Evolutionary conservation across 1,140 invertebrate genomes (phyloP).

Genomic region (Drosophila trapezifrons): DNA sequence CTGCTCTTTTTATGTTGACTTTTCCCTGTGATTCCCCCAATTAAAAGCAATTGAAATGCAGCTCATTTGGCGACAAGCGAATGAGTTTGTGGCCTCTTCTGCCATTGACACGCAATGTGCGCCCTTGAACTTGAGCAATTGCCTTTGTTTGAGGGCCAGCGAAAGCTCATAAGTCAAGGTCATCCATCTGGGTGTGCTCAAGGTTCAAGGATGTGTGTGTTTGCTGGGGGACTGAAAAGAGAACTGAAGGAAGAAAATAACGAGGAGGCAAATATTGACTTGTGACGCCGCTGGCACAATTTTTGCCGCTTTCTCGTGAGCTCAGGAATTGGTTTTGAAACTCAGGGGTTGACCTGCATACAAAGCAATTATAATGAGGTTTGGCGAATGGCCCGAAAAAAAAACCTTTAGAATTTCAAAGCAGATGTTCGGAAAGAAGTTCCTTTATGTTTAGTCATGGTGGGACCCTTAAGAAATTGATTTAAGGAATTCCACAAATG

Average conservation of each 20-base stretch:
- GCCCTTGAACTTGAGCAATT: conserved; percentile 51
- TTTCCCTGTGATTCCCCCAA: conserved; percentile 9
- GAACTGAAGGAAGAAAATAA: not conserved
- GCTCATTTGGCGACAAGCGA: conserved; percentile 19
- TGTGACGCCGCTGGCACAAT: not conserved
- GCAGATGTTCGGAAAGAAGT: not conserved
- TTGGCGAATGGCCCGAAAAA: not conserved
- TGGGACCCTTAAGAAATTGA: not conserved
- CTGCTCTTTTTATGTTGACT: too few relatives aligned
- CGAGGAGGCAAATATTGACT: not conserved
- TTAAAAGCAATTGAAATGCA: conserved; percentile 34
- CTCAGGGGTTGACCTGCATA: conserved; percentile 8
- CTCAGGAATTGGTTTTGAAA: conserved; percentile 11
- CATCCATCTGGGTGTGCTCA: conserved; percentile 18
- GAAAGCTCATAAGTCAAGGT: conserved; percentile 42
- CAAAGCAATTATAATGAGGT: conserved; percentile 15
- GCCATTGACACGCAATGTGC: conserved; percentile 29
- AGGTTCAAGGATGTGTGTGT: conserved; percentile 30
- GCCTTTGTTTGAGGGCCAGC: conserved; percentile 13
- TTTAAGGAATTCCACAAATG: not conserved
- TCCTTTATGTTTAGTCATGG: conserved; percentile 10
- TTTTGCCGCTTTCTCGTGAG: conserved; percentile 1
- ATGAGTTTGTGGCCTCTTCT: conserved; percentile 6
- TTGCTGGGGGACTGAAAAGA: not conserved
- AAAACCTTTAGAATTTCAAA: not conserved